Base-by-base conservation (phyloP, 2,888 invertebrate genomes). In the Conistra vaccinii region DNA sequence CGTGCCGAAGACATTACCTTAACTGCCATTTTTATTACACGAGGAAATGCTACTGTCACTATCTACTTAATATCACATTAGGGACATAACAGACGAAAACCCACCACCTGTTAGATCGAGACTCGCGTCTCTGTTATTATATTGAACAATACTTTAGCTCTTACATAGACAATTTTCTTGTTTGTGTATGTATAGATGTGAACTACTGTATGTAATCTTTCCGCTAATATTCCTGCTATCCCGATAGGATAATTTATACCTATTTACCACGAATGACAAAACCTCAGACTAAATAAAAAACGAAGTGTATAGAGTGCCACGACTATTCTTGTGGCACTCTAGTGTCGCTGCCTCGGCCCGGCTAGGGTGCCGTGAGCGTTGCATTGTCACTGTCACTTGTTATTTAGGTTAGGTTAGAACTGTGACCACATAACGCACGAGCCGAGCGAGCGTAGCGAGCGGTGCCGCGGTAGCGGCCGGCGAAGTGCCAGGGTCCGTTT, bases 1-100 rank as follows among this genome's bases (percentile, higher is more conserved):
- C 73, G 69, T 73, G 61, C 61, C 32, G 32, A 60, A 60, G 42
- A 84, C 73, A 78, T 84, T 77, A 76, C 45, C 66, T 65, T 76
- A 78, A 80, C 71, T 63, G 65, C 57, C 48, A 73, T 79, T 83
- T 86, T 81, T 69, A 81, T 83, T 81, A 62, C 68, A 69, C 63
- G 39, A 73, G 74, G 60, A 80, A 63, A 73, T 80, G 35, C 62
- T 61, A 78, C 78, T 86, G 74, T 76, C 69, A 69, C 63, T 71
- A n/a, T n/a, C 32, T 78, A 86, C 78, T 83, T 81, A 80, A 81
- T 75, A 79, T 75, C 76, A 57, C 87, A 87, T 80, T 87, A 87
- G 61, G 62, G 53, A 66, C 75, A 14, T 51, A 1, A 23, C 10
- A 51, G 12, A 5, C 39, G 20, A 69, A 69, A 9, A 63, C 10